Base-by-base conservation (phyloP, 2,113 vertebrate species). In the Manacus vitellinus region DNA sequence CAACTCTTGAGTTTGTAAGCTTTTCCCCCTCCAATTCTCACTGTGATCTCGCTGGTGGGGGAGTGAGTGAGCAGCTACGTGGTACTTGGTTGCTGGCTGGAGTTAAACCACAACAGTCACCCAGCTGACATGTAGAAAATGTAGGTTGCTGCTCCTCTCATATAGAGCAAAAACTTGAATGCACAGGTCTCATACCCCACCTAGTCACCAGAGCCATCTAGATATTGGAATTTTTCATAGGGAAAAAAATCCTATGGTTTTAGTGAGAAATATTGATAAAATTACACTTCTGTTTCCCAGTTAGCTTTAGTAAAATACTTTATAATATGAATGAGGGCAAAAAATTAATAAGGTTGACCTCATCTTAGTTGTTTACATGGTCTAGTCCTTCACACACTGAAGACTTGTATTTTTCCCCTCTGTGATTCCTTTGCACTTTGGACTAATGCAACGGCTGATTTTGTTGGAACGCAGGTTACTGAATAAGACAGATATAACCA, bases 11-110 rank as follows among this genome's bases (percentile, higher is more conserved):
- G 7, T 75, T 61, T 25, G 21, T 25, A 10, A 44, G 13, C 20
- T 47, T 54, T 75, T 41, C 17, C 13, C 31, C 9, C 39, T 31
- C 13, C 20, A 35, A 1, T 41, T 47, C 54, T 61, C 55, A 55
- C 20, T 47, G 39, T 1, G 7, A 30, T 61, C n/a, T 61, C 18
- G 1, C 8, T 46, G 30, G 2, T 22, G 30, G 7, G 39, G 24
- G 23, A 73, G 10, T 30, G 39, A 22, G n/a, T 0, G 3, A 55
- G 24, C 47, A 47, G 39, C 39, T 54, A 10, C 0, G 0, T 41
- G 30, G 54, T 6, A 25, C 33, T 73, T 28, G 22, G 14, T 14
- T 81, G 33, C 18, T 75, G 39, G 10, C n/a, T 70, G 71, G 17
- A 9, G 17, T 70, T 41, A 31, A 47, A 55, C 30, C 30, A 35